These are phyloP conservation scores for Muraenolepis orangiensis DNA, from an alignment of 2,797 vertebrate genomes.

Conservation along the genomic window DNA sequence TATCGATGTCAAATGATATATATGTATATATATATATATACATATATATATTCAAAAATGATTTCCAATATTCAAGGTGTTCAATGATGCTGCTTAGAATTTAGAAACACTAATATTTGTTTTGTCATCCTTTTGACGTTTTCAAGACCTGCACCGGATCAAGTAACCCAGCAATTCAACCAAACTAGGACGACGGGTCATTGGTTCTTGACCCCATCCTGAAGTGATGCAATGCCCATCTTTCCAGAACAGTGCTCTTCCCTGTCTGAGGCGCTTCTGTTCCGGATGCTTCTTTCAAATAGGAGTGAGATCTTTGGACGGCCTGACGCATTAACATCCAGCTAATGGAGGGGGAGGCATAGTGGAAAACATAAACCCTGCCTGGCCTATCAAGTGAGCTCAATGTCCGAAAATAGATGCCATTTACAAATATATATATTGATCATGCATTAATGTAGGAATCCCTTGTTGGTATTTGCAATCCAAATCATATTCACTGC, in stretches of 20 bases:
- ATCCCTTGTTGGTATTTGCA: background rate
- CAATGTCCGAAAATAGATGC: background rate
- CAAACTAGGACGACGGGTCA: no score
- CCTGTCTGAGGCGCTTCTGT: background rate
- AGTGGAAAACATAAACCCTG: background rate
- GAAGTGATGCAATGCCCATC: background rate
- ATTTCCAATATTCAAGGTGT: background rate
- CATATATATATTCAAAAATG: no score
- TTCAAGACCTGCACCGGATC: background rate
- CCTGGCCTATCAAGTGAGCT: background rate
- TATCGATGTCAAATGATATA: no score
- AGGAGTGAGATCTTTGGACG: background rate
- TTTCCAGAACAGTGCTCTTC: background rate
- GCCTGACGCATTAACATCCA: background rate
- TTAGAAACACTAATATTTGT: background rate
- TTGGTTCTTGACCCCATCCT: constrained; percentile 2
- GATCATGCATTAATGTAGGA: background rate
- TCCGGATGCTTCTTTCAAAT: background rate
- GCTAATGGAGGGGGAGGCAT: background rate
- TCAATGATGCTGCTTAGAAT: background rate
- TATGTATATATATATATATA: no score
- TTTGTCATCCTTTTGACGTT: background rate
- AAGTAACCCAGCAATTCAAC: background rate
- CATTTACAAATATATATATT: background rate
- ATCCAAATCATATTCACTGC: background rate